These are phyloP conservation scores for Crenuchus spilurus DNA, from an alignment of 2,797 vertebrate genomes.

Conservation along the genomic window DNA sequence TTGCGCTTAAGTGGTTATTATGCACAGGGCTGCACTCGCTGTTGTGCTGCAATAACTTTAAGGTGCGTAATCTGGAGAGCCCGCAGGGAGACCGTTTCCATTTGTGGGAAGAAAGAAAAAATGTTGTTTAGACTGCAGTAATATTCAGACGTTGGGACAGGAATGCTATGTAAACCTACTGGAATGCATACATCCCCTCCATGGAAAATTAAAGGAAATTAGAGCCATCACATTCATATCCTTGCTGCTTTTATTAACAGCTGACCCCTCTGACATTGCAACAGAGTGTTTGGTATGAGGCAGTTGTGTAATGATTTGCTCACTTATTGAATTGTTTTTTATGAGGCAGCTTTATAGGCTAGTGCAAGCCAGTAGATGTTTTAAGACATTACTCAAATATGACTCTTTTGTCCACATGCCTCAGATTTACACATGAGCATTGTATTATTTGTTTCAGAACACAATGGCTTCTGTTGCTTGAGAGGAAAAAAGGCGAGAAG, in stretches of 20 bases:
- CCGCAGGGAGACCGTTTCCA: constrained; percentile 20
- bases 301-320: constrained; percentile 8
- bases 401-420: constrained; percentile 20
- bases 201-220: constrained; percentile 43
- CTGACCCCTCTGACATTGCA: constrained; percentile 19
- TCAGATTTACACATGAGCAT: constrained; percentile 12
- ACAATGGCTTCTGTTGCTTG: constrained; percentile 41
- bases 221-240: constrained; percentile 33
- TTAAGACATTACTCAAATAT: constrained; percentile 3
- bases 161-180: constrained; percentile 36
- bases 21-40: constrained; percentile 39
- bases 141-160: constrained; percentile 21
- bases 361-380: constrained; percentile 6
- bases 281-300: constrained; percentile 21
- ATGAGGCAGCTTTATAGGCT: not conserved
- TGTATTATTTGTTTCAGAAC: constrained; percentile 24
- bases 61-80: constrained; percentile 43
- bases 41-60: constrained; percentile 46
- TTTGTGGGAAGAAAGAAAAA: constrained; percentile 26
- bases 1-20: constrained; percentile 55
- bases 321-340: constrained; percentile 24
- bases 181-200: constrained; percentile 43
- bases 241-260: constrained; percentile 45
- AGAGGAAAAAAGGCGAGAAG: not conserved
- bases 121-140: constrained; percentile 47